Evolutionary conservation across 2,113 vertebrate species (phyloP), one percentile per base, ranked within the genome.

Genomic region (Trogon melanurus): DNA sequence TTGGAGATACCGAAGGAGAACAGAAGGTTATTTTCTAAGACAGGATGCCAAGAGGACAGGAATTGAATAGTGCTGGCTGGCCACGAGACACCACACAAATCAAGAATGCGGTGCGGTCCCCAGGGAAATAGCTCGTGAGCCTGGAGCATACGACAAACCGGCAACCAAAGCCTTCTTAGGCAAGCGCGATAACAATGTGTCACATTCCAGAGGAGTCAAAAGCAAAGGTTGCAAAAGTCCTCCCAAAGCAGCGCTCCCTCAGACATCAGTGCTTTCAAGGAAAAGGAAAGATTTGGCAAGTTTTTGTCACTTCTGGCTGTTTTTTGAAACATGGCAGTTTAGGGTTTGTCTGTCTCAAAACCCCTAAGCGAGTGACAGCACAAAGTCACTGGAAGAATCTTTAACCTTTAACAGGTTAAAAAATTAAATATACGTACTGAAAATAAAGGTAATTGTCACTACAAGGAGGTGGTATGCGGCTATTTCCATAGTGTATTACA

Each of bases 41-140:
- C 98, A 98, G 98, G 98, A 98, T 98, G 97, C 87, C 95, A 96
- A 90, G 88, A 97, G 97, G 97, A 97, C 97, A 96, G 82, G 95
- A 96, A 96, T 93, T 97, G 95, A 97, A 93, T 89, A 92, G 96
- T 76, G 94, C 96, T 97, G 96, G 95, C 98, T 97, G 97, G 93
- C 90, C 92, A 79, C 95, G 47, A 97, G 98, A 97, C 98, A 91
- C 97, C 97, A 10, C 32, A 50, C 75, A 93, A 92, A 94, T 92
- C 91, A 97, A 97, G 97, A 98, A 98, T 98, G 97, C 72, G 67
- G 89, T 12, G 50, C 50, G 88, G 92, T 95, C 97, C 96, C 96
- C 79, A 27, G 97, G 98, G 98, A 98, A 98, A 97, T 98, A 96
- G 95, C 84, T 97, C 96, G 64, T 51, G 94, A 96, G 98, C 97